These are phyloP conservation scores for Cephus pulcher DNA, from an alignment of 2,888 invertebrate genomes.

Conservation along the genomic window DNA sequence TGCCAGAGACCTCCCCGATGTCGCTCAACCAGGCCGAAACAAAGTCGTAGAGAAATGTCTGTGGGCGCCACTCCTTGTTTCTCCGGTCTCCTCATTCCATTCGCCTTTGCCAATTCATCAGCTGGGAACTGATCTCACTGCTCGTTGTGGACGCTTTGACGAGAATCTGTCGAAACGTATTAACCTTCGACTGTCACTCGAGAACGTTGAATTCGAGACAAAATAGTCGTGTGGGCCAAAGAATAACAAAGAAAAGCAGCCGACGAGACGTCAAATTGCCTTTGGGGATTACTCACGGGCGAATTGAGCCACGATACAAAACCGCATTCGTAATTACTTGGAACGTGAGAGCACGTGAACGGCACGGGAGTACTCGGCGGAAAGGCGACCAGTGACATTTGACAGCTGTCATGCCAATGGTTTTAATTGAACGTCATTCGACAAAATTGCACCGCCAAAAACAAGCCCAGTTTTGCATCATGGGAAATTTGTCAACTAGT, in stretches of 20 bases:
- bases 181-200: neutral
- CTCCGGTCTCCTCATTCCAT: neutral
- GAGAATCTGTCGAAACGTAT: neutral
- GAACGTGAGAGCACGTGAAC: neutral
- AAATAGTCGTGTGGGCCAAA: neutral
- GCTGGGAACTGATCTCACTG: constrained; percentile 18
- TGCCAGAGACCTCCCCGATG: neutral
- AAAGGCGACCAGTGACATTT: constrained; percentile 1
- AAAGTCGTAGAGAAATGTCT: neutral
- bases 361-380: neutral
- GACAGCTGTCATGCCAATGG: neutral
- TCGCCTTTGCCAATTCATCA: constrained; percentile 19
- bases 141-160: neutral
- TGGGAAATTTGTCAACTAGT: too few species aligned
- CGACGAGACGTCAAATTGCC: neutral
- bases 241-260: neutral
- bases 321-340: neutral
- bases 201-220: neutral
- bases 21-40: neutral
- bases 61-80: neutral
- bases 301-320: neutral
- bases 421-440: neutral
- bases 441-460: neutral
- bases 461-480: neutral
- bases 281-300: neutral